Base-by-base conservation (phyloP, 2,113 vertebrate genomes). In the Stigmatopora nigra region DNA sequence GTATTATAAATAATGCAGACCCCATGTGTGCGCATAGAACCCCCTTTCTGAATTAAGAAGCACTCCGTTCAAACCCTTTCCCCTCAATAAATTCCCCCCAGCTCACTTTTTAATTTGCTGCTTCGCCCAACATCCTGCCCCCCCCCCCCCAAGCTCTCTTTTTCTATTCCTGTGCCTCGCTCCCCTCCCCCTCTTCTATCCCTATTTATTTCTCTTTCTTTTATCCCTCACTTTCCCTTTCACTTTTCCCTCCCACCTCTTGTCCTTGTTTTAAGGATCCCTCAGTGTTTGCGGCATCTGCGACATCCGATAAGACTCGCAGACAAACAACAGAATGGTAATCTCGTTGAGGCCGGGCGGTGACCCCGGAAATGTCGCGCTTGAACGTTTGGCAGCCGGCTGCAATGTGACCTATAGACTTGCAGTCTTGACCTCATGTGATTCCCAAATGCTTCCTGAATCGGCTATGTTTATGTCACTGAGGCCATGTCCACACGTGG, bases 1-100 rank as follows among this genome's bases (percentile, higher is more conserved):
- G 65, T 31, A 61, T 66, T 71, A 80, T 89, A 81, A 89, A 90
- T 90, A 87, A 88, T 88, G 84, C 76, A 88, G 63, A 79, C 61
- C 67, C 49, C 62, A 66, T 38, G 31, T 69, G 0, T 57, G 44
- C 60, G 65, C 65, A 47, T 61, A 57, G 67, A 62, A 80, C 75
- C 53, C 58, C 59, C 61, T 67, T 60, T 78, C 74, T 63, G 70
- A 78, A 52, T 74, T 17, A 49, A 72, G 52, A 72, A 64, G 38
- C 22, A 45, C 62, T 36, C 47, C 17, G 45, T 48, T 63, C 45
- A 48, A 49, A 15, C 68, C 78, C 64, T 36, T 48, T 35, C 52
- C 46, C 12, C 75, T 53, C 60, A 13, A 47, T 4, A 59, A 72
- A 75, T 68, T 68, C 78, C 68, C 70, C 70, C 73, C 41, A 63